Conservation (phyloP, 2,113 vertebrate genomes). For the Sisor rabdophorus region DNA sequence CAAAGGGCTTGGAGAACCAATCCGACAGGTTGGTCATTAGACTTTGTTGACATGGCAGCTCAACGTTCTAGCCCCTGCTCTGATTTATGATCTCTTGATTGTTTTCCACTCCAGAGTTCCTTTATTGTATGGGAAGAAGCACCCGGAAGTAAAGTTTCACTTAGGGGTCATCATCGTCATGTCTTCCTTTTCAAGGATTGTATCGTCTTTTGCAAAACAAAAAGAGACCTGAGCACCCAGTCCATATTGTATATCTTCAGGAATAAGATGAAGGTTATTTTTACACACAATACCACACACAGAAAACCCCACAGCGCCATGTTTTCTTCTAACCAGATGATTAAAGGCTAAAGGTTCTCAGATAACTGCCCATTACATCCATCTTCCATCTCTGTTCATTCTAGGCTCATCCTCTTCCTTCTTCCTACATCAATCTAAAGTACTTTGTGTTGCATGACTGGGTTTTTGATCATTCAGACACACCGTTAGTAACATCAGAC, state of each 20-base stretch:
- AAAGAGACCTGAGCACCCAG: slow-evolving; percentile 77
- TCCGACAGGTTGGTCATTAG: slow-evolving; percentile 78
- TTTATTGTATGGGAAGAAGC: slow-evolving; percentile 95
- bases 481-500: no score
- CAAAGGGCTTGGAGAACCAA: slow-evolving; percentile 85
- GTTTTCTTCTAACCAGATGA: no score
- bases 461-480: no score
- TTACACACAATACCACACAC: not conserved
- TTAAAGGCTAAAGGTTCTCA: no score
- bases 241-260: slow-evolving; percentile 85
- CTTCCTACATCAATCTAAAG: not conserved
- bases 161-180: slow-evolving; percentile 91
- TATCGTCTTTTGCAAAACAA: slow-evolving; percentile 87
- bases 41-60: not conserved
- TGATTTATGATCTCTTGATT: not conserved
- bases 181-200: slow-evolving; percentile 94
- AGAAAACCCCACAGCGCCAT: no score
- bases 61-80: not conserved
- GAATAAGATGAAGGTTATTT: slow-evolving; percentile 93
- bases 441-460: no score
- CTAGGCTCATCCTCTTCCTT: not conserved
- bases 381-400: not conserved
- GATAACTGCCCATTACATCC: no score
- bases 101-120: slow-evolving; percentile 70
- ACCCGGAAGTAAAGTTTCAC: slow-evolving; percentile 79